Percentiles rank a stretch among this genome's conserved stretches.
These are phyloP conservation scores for Polyodon spathula DNA, from an alignment of 2,113 vertebrate species.

Conservation along the genomic window DNA sequence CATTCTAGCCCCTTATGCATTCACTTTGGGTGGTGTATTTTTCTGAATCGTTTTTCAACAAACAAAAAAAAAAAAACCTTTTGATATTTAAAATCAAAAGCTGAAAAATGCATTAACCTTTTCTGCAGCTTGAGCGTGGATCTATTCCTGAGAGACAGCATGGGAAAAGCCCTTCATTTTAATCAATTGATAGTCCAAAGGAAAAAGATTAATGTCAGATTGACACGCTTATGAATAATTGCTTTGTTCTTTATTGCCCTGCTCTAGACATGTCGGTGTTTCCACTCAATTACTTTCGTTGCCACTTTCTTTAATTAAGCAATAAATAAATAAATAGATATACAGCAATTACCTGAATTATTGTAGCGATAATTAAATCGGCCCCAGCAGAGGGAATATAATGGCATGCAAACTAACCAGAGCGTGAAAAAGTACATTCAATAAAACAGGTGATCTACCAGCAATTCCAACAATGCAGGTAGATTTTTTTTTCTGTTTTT, in stretches of 20 bases:
- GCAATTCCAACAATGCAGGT: not conserved
- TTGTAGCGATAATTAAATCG: slow-evolving; percentile 44
- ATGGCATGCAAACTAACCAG: slow-evolving; percentile 13
- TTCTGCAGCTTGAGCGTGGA: not conserved
- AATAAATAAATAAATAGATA: slow-evolving; percentile 34
- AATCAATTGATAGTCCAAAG: slow-evolving; percentile 19
- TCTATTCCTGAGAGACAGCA: no score
- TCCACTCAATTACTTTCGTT: slow-evolving; percentile 28
- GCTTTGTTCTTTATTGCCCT: slow-evolving; percentile 29
- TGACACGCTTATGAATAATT: slow-evolving; percentile 29
- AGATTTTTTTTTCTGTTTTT: no score
- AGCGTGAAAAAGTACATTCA: not conserved
- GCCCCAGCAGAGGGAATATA: slow-evolving; percentile 16
- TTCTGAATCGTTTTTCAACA: no score
- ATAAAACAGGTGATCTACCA: not conserved
- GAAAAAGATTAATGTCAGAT: slow-evolving; percentile 33
- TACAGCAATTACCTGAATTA: slow-evolving; percentile 41
- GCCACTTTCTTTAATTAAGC: slow-evolving; percentile 39
- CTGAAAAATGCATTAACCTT: not conserved
- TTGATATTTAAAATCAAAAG: no score
- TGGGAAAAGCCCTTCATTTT: slow-evolving; percentile 24
- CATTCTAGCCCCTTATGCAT: no score
- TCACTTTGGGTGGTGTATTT: no score
- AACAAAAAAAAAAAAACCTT: no score
- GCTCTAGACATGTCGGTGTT: slow-evolving; percentile 18